Conservation (phyloP, 2,888 invertebrate genomes). For the Ormyrus nitidulus region DNA sequence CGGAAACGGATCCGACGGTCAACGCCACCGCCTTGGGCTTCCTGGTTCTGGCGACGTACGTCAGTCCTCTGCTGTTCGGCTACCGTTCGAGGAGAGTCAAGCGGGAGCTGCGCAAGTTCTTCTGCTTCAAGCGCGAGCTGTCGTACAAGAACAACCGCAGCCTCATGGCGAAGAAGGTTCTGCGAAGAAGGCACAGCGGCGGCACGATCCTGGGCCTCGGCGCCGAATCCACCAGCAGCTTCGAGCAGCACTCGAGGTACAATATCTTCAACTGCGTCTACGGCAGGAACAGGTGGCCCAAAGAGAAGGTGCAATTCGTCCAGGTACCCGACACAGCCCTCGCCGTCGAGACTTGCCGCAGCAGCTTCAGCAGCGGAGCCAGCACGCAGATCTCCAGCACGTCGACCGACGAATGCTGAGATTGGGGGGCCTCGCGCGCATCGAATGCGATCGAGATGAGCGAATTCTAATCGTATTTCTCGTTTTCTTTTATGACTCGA, state of each 20-base stretch:
- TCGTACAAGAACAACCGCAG: constrained; percentile 74
- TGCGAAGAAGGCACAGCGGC: constrained; percentile 70
- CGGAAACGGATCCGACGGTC: constrained; percentile 65
- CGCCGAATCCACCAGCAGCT: constrained; percentile 38
- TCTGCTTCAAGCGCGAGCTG: constrained; percentile 73
- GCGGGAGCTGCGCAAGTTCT: constrained; percentile 77
- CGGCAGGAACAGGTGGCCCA: constrained; percentile 70
- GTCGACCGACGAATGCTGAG: constrained; percentile 77
- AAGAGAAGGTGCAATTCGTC: constrained; percentile 76
- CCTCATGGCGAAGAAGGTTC: constrained; percentile 75
- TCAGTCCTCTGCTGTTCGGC: constrained; percentile 87
- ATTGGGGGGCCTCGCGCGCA: no score
- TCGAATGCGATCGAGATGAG: no score
- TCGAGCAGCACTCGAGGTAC: constrained; percentile 67
- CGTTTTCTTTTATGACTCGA: no score
- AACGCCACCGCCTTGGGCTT: constrained; percentile 69
- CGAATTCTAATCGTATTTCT: no score
- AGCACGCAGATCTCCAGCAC: constrained; percentile 81
- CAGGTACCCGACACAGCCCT: constrained; percentile 78
- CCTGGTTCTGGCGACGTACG: constrained; percentile 80
- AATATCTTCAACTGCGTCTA: constrained; percentile 73
- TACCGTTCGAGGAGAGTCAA: constrained; percentile 84
- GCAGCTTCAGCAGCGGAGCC: constrained; percentile 81
- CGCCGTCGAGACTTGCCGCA: constrained; percentile 79
- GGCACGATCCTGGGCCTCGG: constrained; percentile 57